These are phyloP conservation scores for Sphaerophoria taeniata DNA, from an alignment of 2,888 invertebrate genomes.

Conservation along the genomic window DNA sequence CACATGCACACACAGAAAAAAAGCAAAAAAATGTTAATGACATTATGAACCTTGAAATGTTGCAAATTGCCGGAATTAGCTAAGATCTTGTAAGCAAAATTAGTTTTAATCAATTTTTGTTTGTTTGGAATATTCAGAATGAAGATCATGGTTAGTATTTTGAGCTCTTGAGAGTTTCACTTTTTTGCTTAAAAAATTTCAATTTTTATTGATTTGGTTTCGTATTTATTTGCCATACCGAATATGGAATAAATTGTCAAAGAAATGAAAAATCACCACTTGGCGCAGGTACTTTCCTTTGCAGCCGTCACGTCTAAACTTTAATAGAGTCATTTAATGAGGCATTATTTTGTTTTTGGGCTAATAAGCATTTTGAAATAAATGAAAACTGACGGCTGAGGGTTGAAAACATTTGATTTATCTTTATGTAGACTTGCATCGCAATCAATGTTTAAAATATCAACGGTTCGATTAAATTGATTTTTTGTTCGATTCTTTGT, in stretches of 20 bases:
- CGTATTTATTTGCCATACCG: conserved; percentile 13
- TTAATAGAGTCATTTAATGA: conserved; percentile 2
- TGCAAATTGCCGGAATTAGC: background rate
- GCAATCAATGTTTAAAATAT: background rate
- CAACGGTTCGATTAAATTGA: no score
- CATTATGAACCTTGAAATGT: conserved; percentile 51
- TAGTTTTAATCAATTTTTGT: no score
- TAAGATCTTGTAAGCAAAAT: conserved; percentile 6
- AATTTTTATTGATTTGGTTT: conserved; percentile 46
- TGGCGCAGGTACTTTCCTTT: conserved; percentile 48
- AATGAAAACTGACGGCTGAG: conserved; percentile 49
- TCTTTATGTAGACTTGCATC: conserved; percentile 15
- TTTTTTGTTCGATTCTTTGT: no score
- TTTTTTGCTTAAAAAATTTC: conserved; percentile 49
- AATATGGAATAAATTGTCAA: conserved; percentile 50
- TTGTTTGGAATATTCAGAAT: conserved; percentile 22
- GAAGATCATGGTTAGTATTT: conserved; percentile 59
- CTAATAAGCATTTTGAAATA: background rate
- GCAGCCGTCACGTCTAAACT: background rate
- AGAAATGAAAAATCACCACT: conserved; percentile 5
- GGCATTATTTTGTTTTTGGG: conserved; percentile 11
- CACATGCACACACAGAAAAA: background rate
- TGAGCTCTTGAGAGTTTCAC: conserved; percentile 55
- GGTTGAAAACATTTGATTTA: conserved; percentile 30
- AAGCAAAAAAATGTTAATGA: background rate